These are phyloP conservation scores for Augochlora pura DNA, from an alignment of 1,140 invertebrate genomes.

Conservation along the genomic window DNA sequence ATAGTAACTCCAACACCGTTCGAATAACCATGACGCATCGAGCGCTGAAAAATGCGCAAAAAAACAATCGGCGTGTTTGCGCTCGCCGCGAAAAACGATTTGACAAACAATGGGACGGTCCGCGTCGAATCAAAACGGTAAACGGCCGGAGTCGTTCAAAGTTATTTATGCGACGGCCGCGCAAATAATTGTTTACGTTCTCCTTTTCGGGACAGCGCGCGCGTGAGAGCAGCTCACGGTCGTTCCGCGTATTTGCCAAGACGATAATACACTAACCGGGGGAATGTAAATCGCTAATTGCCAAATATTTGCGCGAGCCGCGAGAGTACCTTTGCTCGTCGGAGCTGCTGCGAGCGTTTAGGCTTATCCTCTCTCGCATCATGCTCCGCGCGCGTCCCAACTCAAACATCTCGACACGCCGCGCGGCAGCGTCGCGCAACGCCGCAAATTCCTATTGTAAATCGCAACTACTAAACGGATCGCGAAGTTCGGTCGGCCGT, in stretches of 20 bases:
- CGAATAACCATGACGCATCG: no score
- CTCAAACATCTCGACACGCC: not conserved
- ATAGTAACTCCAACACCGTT: no score
- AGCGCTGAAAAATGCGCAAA: no score
- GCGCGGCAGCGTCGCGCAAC: not conserved
- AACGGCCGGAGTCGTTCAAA: not conserved
- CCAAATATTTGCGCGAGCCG: conserved; percentile 49
- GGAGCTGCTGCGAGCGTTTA: not conserved
- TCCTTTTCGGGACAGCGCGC: not conserved
- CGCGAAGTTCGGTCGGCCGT: no score
- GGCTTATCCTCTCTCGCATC: not conserved
- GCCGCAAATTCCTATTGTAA: not conserved
- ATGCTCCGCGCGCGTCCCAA: not conserved
- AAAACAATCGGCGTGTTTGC: no score
- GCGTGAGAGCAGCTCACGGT: not conserved
- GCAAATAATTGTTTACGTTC: conserved; percentile 3
- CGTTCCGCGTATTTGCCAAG: conserved; percentile 34
- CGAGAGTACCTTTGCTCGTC: conserved; percentile 16
- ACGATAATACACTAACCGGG: conserved; percentile 40
- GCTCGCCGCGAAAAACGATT: not conserved
- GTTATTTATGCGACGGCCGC: not conserved
- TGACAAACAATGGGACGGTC: not conserved
- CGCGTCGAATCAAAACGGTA: not conserved
- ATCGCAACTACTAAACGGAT: not conserved
- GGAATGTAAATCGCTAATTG: conserved; percentile 55